Evolutionary conservation across 2,113 vertebrate species (phyloP).

Genomic region (Cheirogaleus medius): DNA sequence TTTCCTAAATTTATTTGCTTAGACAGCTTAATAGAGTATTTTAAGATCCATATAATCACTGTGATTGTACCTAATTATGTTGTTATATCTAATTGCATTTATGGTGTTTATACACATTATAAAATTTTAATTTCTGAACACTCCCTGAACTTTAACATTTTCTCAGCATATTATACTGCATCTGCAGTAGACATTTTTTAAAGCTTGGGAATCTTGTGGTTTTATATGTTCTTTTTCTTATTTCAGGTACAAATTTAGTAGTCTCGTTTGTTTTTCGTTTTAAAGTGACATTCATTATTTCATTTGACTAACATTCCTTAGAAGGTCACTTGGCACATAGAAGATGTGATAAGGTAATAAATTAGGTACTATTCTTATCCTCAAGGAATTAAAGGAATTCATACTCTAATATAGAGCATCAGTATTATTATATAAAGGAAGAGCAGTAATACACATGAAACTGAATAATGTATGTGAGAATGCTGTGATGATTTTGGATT

Average conservation of each 20-base stretch:
- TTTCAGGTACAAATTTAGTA: conserved; percentile 24
- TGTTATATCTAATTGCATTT: conserved; percentile 44
- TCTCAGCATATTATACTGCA: neutral
- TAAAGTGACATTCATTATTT: neutral
- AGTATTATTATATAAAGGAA: neutral
- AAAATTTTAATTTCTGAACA: conserved; percentile 23
- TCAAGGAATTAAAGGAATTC: conserved; percentile 20
- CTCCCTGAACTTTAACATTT: neutral
- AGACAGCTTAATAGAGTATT: conserved; percentile 26
- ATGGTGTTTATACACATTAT: neutral
- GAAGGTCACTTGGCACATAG: neutral
- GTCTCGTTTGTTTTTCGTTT: neutral
- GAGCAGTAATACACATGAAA: neutral
- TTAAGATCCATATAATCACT: neutral
- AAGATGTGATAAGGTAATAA: neutral
- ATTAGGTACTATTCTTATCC: neutral
- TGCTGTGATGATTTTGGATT: neutral
- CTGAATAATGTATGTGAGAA: neutral
- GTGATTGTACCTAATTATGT: conserved; percentile 2
- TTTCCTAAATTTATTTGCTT: conserved; percentile 32
- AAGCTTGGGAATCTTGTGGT: neutral
- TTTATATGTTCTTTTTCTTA: neutral
- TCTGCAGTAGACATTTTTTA: neutral
- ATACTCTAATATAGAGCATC: neutral
- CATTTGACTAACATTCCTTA: neutral